These are phyloP conservation scores for Pleuronectes platessa DNA, from an alignment of 2,113 vertebrate genomes.

Conservation along the genomic window DNA sequence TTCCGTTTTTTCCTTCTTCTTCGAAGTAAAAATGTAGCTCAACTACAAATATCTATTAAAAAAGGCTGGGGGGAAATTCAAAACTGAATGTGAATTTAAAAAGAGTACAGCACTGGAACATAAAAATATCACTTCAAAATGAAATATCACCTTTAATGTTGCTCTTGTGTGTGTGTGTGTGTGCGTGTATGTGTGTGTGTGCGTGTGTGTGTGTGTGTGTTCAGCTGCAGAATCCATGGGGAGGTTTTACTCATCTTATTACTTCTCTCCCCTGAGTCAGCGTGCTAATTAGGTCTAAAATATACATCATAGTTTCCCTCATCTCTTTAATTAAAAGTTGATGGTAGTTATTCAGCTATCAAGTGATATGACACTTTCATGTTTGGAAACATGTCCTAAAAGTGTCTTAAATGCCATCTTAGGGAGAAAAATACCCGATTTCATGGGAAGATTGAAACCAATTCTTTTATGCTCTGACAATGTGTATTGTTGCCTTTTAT, in stretches of 20 bases:
- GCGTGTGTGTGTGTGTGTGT: constrained; percentile 33
- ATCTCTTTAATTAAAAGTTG: constrained; percentile 75
- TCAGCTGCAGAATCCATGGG: constrained; percentile 51
- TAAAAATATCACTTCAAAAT: constrained; percentile 34
- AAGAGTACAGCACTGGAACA: neutral
- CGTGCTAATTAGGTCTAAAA: constrained; percentile 74
- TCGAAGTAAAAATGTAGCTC: no score
- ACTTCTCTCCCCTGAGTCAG: constrained; percentile 59
- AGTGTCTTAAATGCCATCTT: constrained; percentile 20
- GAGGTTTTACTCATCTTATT: constrained; percentile 76
- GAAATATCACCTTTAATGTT: no score
- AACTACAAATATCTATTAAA: no score
- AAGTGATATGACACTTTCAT: constrained; percentile 41
- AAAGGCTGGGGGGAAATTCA: no score
- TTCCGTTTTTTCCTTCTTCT: no score
- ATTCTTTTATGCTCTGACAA: constrained; percentile 5
- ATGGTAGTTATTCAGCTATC: constrained; percentile 58
- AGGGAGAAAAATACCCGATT: constrained; percentile 16
- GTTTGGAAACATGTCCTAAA: constrained; percentile 36
- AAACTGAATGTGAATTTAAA: no score
- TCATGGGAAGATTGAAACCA: constrained; percentile 6
- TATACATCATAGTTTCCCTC: constrained; percentile 71
- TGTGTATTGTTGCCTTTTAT: constrained; percentile 30
- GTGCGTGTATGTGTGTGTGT: neutral
- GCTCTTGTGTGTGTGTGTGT: no score